Evolutionary conservation across 1,140 invertebrate species (phyloP).

Genomic region (Lycorma delicatula): DNA sequence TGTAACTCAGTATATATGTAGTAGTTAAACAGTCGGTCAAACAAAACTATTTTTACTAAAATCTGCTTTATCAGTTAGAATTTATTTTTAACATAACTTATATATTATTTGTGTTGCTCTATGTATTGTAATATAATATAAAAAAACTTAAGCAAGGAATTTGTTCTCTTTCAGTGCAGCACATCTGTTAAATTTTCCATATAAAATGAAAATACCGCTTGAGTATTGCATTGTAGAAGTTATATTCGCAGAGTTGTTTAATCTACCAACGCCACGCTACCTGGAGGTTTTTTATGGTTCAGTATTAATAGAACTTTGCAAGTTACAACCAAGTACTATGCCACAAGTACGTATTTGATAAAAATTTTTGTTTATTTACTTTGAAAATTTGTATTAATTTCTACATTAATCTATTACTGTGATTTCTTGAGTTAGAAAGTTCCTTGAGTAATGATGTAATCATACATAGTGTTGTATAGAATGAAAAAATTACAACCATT

Average conservation of each 20-base stretch:
- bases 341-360: conserved; percentile 62
- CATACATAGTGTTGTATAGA: background rate
- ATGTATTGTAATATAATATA: too few species aligned
- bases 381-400: too few species aligned
- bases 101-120: too few species aligned
- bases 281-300: conserved; percentile 93
- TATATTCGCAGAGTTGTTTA: conserved; percentile 90
- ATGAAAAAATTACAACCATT: too few species aligned
- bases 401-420: background rate
- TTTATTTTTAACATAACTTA: too few species aligned
- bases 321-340: conserved; percentile 91
- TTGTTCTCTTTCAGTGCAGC: conserved; percentile 57
- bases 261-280: conserved; percentile 78
- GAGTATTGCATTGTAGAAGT: conserved; percentile 99
- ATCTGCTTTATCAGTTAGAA: too few species aligned
- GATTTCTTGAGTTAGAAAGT: background rate
- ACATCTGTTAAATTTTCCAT: conserved; percentile 83
- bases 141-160: too few species aligned
- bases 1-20: too few species aligned
- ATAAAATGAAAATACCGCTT: conserved; percentile 89
- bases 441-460: background rate
- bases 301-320: conserved; percentile 93
- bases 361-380: conserved; percentile 1
- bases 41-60: too few species aligned
- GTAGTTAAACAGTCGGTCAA: too few species aligned